A percentile compares a stretch with the other conserved stretches of the same genome.
Evolutionary conservation across 1,140 invertebrate genomes (phyloP).

Genomic region (Drosophila teissieri): DNA sequence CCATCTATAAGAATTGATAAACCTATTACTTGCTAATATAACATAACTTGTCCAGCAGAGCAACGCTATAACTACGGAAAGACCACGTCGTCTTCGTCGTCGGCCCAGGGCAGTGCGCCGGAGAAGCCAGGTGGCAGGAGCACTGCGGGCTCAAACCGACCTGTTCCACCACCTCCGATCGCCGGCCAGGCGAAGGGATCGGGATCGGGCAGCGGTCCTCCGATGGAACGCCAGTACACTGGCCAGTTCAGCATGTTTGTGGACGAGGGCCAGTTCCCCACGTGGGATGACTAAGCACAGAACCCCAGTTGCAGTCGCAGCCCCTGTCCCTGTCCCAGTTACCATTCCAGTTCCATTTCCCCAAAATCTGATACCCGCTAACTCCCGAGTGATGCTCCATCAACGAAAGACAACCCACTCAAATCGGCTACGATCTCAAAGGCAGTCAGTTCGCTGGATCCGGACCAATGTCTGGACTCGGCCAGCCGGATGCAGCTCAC

Average conservation of each 20-base stretch:
- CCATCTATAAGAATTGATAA: neutral
- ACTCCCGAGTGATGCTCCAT: conserved; percentile 4
- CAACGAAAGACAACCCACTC: neutral
- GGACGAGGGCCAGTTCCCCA: conserved; percentile 82
- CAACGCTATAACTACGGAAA: conserved; percentile 72
- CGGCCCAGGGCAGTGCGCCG: conserved; percentile 14
- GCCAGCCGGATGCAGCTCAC: conserved; percentile 35
- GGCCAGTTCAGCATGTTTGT: conserved; percentile 83
- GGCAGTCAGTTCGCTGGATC: conserved; percentile 1
- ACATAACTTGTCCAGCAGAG: conserved; percentile 23
- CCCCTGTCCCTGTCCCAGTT: neutral
- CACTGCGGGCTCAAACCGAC: conserved; percentile 1
- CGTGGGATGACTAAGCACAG: conserved; percentile 82
- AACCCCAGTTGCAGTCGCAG: neutral
- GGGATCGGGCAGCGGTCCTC: conserved; percentile 23
- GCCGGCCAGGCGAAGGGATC: conserved; percentile 21
- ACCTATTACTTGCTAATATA: neutral
- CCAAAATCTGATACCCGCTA: neutral
- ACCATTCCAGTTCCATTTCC: neutral
- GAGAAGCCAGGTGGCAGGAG: conserved; percentile 33
- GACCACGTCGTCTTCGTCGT: conserved; percentile 30
- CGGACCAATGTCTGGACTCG: neutral
- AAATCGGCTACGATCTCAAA: conserved; percentile 18
- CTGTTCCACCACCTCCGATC: conserved; percentile 23
- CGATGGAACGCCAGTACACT: conserved; percentile 68